These are phyloP conservation scores for Protobothrops flavoviridis DNA, from an alignment of 2,113 vertebrate species.

Conservation along the genomic window DNA sequence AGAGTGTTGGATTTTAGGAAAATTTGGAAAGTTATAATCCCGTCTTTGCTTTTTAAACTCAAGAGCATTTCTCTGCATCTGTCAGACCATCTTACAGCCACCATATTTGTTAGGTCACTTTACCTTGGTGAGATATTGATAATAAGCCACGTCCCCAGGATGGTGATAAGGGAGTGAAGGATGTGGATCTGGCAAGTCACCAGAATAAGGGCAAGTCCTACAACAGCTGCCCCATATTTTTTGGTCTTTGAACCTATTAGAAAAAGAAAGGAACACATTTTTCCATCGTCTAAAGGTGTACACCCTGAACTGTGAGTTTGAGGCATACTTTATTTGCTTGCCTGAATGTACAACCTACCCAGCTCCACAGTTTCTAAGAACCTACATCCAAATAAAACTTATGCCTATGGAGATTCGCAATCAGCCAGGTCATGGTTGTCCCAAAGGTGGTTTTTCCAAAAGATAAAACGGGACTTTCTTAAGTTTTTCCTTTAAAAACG, in stretches of 20 bases:
- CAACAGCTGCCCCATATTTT: slow-evolving; percentile 74
- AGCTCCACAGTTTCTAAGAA: background rate
- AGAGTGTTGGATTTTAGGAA: background rate
- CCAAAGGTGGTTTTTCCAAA: too few species aligned
- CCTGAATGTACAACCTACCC: background rate
- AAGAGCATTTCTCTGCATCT: too few species aligned
- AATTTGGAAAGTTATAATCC: background rate
- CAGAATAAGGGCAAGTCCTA: slow-evolving; percentile 77
- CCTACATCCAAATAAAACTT: background rate
- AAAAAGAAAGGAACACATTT: background rate
- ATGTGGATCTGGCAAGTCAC: slow-evolving; percentile 81
- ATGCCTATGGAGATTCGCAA: background rate
- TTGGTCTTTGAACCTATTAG: slow-evolving; percentile 56
- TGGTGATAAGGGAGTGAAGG: slow-evolving; percentile 83
- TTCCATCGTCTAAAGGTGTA: background rate
- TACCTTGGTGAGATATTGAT: slow-evolving; percentile 81
- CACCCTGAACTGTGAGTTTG: background rate
- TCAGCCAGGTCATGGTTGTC: background rate
- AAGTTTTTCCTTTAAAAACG: background rate
- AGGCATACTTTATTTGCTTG: background rate
- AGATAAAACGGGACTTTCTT: background rate
- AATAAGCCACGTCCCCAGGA: slow-evolving; percentile 85
- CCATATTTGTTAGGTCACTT: background rate
- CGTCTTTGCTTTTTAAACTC: background rate
- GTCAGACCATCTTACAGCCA: too few species aligned